Percentiles rank a stretch among this genome's conserved stretches.
phyloP scores from a whole-genome alignment of 2,888 invertebrate genomes.

The Drosophila prostipennis region DNA sequence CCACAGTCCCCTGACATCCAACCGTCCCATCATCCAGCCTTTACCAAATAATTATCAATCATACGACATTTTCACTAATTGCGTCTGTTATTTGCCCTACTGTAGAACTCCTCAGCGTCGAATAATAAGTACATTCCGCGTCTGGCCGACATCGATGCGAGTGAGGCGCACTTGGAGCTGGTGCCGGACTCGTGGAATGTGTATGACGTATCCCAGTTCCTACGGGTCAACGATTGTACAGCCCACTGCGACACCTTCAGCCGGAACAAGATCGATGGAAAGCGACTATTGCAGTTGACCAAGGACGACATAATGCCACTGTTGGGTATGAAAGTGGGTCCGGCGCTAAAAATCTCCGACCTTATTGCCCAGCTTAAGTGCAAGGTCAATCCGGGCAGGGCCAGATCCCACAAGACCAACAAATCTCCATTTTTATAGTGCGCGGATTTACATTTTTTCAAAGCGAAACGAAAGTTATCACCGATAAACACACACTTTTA shows the following conservation, averaged over 20 bases:
- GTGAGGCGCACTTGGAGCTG: constrained; percentile 74
- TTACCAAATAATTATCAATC: no score
- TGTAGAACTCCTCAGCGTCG: constrained; percentile 84
- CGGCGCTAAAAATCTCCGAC: constrained; percentile 96
- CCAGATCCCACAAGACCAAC: constrained; percentile 86
- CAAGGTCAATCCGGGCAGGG: constrained; percentile 85
- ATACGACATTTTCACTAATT: not conserved
- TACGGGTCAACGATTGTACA: constrained; percentile 93
- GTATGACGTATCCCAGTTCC: constrained; percentile 94
- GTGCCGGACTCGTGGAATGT: constrained; percentile 91
- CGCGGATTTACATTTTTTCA: constrained; percentile 44
- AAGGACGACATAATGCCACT: constrained; percentile 96
- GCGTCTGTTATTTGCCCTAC: no score
- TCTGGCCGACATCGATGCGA: constrained; percentile 83
- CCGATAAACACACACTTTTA: constrained; percentile 52
- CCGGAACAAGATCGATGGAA: constrained; percentile 91
- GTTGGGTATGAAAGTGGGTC: constrained; percentile 97
- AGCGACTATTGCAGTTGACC: constrained; percentile 90
- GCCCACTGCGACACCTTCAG: constrained; percentile 89
- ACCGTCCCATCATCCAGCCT: constrained; percentile 20
- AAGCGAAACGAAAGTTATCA: constrained; percentile 58
- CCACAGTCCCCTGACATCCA: constrained; percentile 9
- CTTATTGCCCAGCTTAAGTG: constrained; percentile 95
- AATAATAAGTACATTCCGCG: constrained; percentile 86
- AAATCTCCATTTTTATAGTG: constrained; percentile 88